A percentile compares a stretch with the other conserved stretches of the same genome.
Conservation (phyloP, 1,140 invertebrate genomes). For the Cyphomyrmex costatus region DNA sequence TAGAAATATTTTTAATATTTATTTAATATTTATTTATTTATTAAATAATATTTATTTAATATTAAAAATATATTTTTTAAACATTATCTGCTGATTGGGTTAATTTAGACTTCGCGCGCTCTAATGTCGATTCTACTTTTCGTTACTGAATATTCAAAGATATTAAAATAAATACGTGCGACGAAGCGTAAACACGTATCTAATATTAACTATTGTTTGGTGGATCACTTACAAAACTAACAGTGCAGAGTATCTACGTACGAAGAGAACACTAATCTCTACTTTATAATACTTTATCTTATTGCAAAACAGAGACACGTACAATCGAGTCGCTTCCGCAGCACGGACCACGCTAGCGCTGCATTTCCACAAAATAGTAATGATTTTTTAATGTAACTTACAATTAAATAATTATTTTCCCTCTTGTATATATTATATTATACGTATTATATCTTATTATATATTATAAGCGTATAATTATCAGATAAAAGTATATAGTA, state of each 20-base stretch:
- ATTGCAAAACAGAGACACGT: slow-evolving; percentile 87
- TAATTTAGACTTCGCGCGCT: background rate
- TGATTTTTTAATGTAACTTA: slow-evolving; percentile 47
- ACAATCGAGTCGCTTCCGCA: slow-evolving; percentile 96
- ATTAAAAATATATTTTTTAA: no score
- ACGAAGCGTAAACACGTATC: slow-evolving; percentile 51
- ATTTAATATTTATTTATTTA: no score
- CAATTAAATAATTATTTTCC: slow-evolving; percentile 21
- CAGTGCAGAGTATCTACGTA: slow-evolving; percentile 75
- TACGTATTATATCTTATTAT: slow-evolving; percentile 25
- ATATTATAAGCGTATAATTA: background rate
- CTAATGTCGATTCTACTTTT: background rate
- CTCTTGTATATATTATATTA: background rate
- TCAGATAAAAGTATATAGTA: background rate
- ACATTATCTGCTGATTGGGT: no score
- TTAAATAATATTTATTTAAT: no score
- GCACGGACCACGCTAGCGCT: slow-evolving; percentile 96
- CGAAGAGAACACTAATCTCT: slow-evolving; percentile 75
- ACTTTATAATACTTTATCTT: slow-evolving; percentile 74
- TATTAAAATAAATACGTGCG: slow-evolving; percentile 41
- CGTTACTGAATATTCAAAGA: background rate
- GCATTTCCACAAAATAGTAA: slow-evolving; percentile 83
- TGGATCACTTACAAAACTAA: slow-evolving; percentile 75
- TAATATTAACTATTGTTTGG: slow-evolving; percentile 56
- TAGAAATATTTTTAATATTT: no score